A percentile compares a stretch with the other conserved stretches of the same genome.
Evolutionary conservation across 2,888 invertebrate species (phyloP).

Genomic region (Rosalia funebris): DNA sequence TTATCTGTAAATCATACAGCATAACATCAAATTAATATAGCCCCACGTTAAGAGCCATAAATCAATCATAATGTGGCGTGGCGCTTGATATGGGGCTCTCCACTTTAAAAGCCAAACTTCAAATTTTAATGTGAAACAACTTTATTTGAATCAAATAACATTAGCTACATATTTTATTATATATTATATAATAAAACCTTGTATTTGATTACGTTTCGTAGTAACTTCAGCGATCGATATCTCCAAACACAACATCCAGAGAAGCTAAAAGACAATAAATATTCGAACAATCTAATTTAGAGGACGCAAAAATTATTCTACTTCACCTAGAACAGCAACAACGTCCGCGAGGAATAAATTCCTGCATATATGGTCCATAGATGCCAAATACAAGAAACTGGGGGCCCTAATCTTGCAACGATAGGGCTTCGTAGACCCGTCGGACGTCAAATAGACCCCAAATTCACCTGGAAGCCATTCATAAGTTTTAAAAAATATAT

Average conservation of each 20-base stretch:
- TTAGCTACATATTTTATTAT: too few relatives aligned
- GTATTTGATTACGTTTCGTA: too few relatives aligned
- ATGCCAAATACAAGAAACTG: conserved; percentile 72
- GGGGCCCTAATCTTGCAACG: conserved; percentile 62
- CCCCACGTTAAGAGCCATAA: too few relatives aligned
- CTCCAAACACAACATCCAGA: conserved; percentile 72
- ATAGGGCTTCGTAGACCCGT: conserved; percentile 82
- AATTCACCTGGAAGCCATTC: conserved; percentile 69
- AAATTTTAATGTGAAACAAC: too few relatives aligned
- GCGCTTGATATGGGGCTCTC: too few relatives aligned
- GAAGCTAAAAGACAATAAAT: conserved; percentile 47
- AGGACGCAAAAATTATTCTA: too few relatives aligned
- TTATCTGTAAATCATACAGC: too few relatives aligned
- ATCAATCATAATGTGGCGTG: too few relatives aligned
- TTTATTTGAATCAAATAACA: too few relatives aligned
- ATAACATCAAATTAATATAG: too few relatives aligned
- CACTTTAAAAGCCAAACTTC: too few relatives aligned
- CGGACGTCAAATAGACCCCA: conserved; percentile 86
- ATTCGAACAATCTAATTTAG: not conserved
- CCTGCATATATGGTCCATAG: conserved; percentile 69
- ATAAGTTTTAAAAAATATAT: not conserved
- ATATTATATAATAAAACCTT: too few relatives aligned
- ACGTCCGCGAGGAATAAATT: conserved; percentile 75
- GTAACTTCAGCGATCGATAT: conserved; percentile 69
- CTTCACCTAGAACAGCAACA: conserved; percentile 76